Evolutionary conservation across 1,140 invertebrate species (phyloP).

Genomic region (Chrysomallon squamiferum): DNA sequence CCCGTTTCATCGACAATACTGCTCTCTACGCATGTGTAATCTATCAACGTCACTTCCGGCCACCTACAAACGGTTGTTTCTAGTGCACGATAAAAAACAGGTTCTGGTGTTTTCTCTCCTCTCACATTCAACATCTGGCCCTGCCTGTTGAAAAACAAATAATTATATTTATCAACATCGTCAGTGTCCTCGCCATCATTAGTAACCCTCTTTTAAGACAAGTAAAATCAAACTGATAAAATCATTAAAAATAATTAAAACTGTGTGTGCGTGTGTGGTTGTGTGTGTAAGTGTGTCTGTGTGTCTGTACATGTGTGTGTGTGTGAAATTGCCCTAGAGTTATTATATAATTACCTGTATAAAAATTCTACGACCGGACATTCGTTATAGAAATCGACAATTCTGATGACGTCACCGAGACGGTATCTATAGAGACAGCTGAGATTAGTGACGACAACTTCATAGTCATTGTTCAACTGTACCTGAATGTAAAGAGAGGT

Average conservation of each 20-base stretch:
- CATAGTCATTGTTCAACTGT: constrained; percentile 40
- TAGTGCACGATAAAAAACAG: constrained; percentile 53
- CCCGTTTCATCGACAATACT: constrained; percentile 32
- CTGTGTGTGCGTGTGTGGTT: too few relatives aligned
- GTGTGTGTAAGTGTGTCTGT: too few relatives aligned
- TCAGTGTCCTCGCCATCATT: too few relatives aligned
- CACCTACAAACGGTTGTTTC: constrained; percentile 25
- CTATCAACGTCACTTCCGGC: constrained; percentile 37
- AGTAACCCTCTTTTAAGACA: too few relatives aligned
- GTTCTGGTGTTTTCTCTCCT: constrained; percentile 60
- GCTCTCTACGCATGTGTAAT: constrained; percentile 58
- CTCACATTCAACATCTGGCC: constrained; percentile 62
- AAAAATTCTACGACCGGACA: constrained; percentile 54
- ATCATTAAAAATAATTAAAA: too few relatives aligned
- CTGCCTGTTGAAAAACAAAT: constrained; percentile 40
- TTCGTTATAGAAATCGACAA: constrained; percentile 44
- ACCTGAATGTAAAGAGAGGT: too few relatives aligned
- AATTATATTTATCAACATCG: neutral
- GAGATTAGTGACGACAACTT: constrained; percentile 52
- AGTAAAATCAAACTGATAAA: too few relatives aligned
- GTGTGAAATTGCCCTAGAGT: too few relatives aligned
- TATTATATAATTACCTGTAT: constrained; percentile 39
- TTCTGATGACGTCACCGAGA: constrained; percentile 54
- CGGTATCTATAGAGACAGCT: constrained; percentile 51
- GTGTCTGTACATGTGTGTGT: too few relatives aligned